These are phyloP conservation scores for Guaruba guarouba DNA, from an alignment of 2,113 vertebrate species.

Conservation along the genomic window DNA sequence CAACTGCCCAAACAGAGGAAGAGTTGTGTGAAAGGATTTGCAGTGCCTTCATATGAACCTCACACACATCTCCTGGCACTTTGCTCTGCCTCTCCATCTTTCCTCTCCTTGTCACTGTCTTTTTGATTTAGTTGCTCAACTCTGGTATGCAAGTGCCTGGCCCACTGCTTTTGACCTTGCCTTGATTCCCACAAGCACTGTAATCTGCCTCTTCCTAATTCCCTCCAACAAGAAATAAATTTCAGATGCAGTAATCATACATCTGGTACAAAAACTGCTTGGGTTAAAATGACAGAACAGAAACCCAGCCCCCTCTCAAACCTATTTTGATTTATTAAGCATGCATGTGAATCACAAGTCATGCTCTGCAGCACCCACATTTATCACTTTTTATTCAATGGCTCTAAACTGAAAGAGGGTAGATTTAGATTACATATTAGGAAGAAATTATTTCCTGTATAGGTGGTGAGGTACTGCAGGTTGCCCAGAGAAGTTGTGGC, in stretches of 20 bases:
- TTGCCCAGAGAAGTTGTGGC: not conserved
- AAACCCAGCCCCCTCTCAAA: not conserved
- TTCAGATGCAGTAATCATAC: not conserved
- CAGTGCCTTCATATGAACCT: not conserved
- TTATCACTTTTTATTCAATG: not conserved
- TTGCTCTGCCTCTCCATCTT: not conserved
- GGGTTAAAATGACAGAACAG: not conserved
- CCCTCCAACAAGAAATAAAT: not conserved
- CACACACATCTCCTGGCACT: not conserved
- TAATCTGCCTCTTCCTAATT: not conserved
- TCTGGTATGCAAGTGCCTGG: accelerated
- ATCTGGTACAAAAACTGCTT: not conserved
- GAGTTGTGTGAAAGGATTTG: not conserved
- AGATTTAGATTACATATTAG: not conserved
- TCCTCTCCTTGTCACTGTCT: not conserved
- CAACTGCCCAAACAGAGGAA: not conserved
- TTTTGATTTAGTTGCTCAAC: not conserved
- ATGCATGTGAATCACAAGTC: not conserved
- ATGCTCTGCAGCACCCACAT: not conserved
- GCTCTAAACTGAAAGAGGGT: not conserved
- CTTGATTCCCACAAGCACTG: not conserved
- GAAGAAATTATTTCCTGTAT: not conserved
- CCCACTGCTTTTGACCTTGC: not conserved
- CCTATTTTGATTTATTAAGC: not conserved
- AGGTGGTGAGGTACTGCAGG: not conserved